phyloP scores from a whole-genome alignment of 2,113 vertebrate species.

The Zosterops lateralis region DNA sequence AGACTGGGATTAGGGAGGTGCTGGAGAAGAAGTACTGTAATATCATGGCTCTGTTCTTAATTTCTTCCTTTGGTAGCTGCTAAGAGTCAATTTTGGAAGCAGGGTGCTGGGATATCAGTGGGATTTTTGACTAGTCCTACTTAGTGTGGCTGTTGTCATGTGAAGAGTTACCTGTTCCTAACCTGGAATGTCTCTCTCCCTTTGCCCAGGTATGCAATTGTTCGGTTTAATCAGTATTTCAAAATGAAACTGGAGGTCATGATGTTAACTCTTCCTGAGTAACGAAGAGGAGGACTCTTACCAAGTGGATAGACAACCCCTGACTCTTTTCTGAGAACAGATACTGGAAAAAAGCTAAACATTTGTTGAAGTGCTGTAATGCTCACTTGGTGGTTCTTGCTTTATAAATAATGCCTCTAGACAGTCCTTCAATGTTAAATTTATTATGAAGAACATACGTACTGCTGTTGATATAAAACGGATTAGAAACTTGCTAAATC shows the following conservation, averaged over 20 bases:
- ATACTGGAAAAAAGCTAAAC: slow-evolving; percentile 71
- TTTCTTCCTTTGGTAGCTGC: background rate
- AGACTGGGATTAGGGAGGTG: rapidly evolving
- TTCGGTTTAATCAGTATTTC: slow-evolving; percentile 96
- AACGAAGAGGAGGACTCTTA: slow-evolving; percentile 60
- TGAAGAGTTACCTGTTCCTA: background rate
- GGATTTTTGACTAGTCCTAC: background rate
- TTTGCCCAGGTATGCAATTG: slow-evolving; percentile 86
- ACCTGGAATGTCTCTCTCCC: background rate
- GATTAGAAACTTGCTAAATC: slow-evolving; percentile 70
- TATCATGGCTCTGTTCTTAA: background rate
- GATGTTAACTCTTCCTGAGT: slow-evolving; percentile 85
- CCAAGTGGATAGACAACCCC: slow-evolving; percentile 52
- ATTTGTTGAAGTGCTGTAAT: slow-evolving; percentile 70
- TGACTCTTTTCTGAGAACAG: slow-evolving; percentile 68
- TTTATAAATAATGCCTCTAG: slow-evolving; percentile 75
- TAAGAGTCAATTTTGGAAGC: background rate
- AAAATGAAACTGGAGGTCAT: slow-evolving; percentile 93
- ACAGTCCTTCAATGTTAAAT: slow-evolving; percentile 72
- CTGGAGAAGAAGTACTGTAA: rapidly evolving
- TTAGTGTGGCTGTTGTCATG: background rate
- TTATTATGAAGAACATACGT: slow-evolving; percentile 66
- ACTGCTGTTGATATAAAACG: slow-evolving; percentile 66
- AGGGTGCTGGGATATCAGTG: background rate
- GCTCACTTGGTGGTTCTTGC: slow-evolving; percentile 74